phyloP scores from a whole-genome alignment of 2,888 invertebrate genomes.

The Spodoptera picta region DNA sequence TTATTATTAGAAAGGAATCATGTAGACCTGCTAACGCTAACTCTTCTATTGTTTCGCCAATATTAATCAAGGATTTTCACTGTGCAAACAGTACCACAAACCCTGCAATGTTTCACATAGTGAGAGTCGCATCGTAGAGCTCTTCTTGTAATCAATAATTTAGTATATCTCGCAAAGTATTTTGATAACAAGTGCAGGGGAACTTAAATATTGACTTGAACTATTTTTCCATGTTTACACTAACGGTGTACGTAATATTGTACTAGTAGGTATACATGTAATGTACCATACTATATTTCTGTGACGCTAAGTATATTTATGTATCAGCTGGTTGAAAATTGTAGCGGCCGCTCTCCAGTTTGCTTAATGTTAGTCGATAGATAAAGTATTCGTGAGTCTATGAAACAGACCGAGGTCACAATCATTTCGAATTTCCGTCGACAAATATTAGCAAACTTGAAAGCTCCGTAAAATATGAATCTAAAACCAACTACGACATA shows the following conservation, averaged over 20 bases:
- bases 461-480: conserved; percentile 19
- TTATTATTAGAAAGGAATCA: conserved; percentile 26
- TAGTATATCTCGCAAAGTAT: conserved; percentile 31
- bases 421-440: not conserved
- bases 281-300: conserved; percentile 25
- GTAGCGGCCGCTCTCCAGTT: conserved; percentile 9
- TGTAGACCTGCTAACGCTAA: conserved; percentile 28
- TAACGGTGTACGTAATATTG: conserved; percentile 28
- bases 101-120: conserved; percentile 13
- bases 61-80: conserved; percentile 8
- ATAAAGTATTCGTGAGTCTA: not conserved
- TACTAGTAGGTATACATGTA: conserved; percentile 21
- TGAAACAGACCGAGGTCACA: conserved; percentile 1
- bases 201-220: conserved; percentile 37
- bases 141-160: conserved; percentile 24
- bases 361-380: conserved; percentile 6
- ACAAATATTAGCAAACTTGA: conserved; percentile 16
- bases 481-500: conserved; percentile 19
- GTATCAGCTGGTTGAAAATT: conserved; percentile 26
- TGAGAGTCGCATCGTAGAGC: conserved; percentile 13
- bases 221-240: conserved; percentile 47
- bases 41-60: conserved; percentile 10
- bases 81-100: conserved; percentile 16
- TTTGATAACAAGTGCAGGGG: conserved; percentile 33
- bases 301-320: conserved; percentile 28